A percentile compares a stretch with the other conserved stretches of the same genome.
phyloP scores from a whole-genome alignment of 1,140 invertebrate genomes.

The Pogonomyrmex barbatus region DNA sequence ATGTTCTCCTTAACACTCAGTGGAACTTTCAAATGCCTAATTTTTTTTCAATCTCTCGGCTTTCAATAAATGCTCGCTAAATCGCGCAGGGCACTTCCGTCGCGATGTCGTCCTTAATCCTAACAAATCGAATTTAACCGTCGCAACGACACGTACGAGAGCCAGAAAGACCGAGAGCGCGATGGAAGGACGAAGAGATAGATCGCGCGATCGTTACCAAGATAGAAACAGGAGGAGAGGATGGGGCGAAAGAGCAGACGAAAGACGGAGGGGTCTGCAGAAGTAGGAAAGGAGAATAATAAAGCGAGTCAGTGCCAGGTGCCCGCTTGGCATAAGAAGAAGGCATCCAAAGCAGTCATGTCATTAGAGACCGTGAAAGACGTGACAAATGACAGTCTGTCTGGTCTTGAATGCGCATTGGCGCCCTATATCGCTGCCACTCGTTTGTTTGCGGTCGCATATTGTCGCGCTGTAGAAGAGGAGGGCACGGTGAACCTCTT shows the following conservation, averaged over 20 bases:
- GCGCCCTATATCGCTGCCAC: constrained; percentile 85
- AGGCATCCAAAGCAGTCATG: constrained; percentile 85
- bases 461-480: constrained; percentile 75
- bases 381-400: constrained; percentile 86
- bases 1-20: neutral
- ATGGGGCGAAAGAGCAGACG: constrained; percentile 66
- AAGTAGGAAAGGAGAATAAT: constrained; percentile 76
- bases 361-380: constrained; percentile 86
- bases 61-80: constrained; percentile 42
- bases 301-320: constrained; percentile 80
- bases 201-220: constrained; percentile 46
- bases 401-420: constrained; percentile 83
- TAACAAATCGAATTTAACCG: constrained; percentile 85
- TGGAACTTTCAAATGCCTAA: constrained; percentile 5
- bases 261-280: constrained; percentile 30
- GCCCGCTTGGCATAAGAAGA: constrained; percentile 79
- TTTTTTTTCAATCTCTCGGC: constrained; percentile 30
- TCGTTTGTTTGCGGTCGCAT: constrained; percentile 86
- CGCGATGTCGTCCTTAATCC: constrained; percentile 79
- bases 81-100: constrained; percentile 37
- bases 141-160: constrained; percentile 68
- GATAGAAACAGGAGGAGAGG: constrained; percentile 67
- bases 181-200: constrained; percentile 68
- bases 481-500: constrained; percentile 8
- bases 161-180: constrained; percentile 34